phyloP scores from a whole-genome alignment of 2,797 vertebrate genomes.

The Tenualosa thibaudeaui region DNA sequence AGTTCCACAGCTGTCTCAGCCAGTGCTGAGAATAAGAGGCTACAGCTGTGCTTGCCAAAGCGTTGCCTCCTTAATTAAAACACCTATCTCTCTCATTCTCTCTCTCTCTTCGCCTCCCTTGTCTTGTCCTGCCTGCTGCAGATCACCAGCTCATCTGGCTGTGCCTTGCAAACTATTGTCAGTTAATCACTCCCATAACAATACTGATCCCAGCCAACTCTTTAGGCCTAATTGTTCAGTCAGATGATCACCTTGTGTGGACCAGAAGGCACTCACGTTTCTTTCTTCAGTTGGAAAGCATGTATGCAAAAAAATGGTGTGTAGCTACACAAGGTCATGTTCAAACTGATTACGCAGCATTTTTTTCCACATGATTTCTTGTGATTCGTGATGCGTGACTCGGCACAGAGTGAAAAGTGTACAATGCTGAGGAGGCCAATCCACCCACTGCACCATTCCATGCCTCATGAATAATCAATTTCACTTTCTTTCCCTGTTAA shows the following conservation, averaged over 20 bases:
- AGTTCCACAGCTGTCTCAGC: slow-evolving; percentile 55
- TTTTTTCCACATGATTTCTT: not conserved
- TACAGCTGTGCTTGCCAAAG: slow-evolving; percentile 53
- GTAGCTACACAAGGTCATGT: not conserved
- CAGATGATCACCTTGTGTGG: slow-evolving; percentile 5
- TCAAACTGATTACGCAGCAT: not conserved
- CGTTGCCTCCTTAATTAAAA: slow-evolving; percentile 58
- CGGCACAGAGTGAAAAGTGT: not conserved
- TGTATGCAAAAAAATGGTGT: not conserved
- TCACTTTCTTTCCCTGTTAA: not conserved
- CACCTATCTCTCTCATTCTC: slow-evolving; percentile 30
- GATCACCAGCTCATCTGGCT: not conserved
- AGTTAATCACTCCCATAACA: slow-evolving; percentile 22
- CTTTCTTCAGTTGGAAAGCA: not conserved
- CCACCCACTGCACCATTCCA: not conserved
- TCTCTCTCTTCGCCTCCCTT: not conserved
- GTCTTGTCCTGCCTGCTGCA: not conserved
- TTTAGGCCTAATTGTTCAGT: slow-evolving; percentile 20
- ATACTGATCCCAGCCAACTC: slow-evolving; percentile 18
- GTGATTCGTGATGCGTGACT: slow-evolving; percentile 3
- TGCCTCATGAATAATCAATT: not conserved
- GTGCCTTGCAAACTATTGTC: not conserved
- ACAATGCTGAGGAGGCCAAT: not conserved
- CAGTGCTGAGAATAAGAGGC: slow-evolving; percentile 41
- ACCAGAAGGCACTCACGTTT: not conserved